These are phyloP conservation scores for Sylvilagus bachmani DNA, from an alignment of 2,113 vertebrate genomes.

Conservation along the genomic window DNA sequence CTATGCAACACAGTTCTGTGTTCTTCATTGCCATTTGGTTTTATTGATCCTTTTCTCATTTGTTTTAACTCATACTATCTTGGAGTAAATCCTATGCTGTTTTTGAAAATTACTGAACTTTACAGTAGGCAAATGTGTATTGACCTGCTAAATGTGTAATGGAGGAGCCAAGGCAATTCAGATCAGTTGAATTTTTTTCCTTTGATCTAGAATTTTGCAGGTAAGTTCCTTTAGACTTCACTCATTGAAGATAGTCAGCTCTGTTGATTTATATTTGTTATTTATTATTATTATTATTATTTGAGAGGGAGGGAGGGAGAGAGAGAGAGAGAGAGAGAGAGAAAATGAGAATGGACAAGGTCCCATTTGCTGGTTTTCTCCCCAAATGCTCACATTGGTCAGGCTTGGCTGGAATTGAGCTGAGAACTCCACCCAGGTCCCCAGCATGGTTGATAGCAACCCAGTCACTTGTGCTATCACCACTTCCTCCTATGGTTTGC, in stretches of 20 bases:
- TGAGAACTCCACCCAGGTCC: too few species aligned
- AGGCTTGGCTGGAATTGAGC: too few species aligned
- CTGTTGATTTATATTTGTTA: neutral
- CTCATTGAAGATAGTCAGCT: neutral
- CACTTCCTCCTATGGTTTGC: too few species aligned
- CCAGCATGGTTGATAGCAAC: too few species aligned
- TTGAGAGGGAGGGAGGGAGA: too few species aligned
- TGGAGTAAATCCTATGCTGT: neutral
- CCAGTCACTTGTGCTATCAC: too few species aligned
- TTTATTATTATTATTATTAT: neutral
- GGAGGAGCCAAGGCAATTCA: neutral
- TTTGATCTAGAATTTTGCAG: neutral
- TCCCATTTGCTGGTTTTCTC: too few species aligned
- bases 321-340: too few species aligned
- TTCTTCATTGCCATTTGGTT: conserved; percentile 17
- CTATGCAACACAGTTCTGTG: neutral
- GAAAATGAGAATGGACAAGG: too few species aligned
- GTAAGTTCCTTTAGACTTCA: neutral
- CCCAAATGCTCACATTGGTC: too few species aligned
- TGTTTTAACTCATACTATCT: neutral
- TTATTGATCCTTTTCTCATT: neutral
- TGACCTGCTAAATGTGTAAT: neutral
- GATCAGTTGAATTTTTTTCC: neutral
- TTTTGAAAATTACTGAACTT: neutral
- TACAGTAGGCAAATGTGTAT: conserved; percentile 1